Percentiles rank a stretch among this genome's conserved stretches.
Evolutionary conservation across 2,888 invertebrate genomes (phyloP).

Genomic region (Cataglyphis albicans): DNA sequence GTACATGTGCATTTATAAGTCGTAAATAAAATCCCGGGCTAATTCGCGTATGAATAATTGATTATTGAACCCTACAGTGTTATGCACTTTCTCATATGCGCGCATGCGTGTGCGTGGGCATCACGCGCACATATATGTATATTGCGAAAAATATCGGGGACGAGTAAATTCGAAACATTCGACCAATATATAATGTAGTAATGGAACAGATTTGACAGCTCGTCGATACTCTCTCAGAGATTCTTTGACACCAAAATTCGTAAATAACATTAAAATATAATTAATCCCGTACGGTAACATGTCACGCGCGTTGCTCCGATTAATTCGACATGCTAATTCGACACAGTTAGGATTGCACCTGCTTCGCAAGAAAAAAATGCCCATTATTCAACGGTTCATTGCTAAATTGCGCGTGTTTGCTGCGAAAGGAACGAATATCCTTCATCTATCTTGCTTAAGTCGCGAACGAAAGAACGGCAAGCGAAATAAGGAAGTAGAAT

Average conservation of each 20-base stretch:
- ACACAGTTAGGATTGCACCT: constrained; percentile 9
- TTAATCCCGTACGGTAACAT: background rate
- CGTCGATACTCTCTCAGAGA: constrained; percentile 4
- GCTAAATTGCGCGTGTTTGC: constrained; percentile 24
- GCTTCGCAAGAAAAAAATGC: constrained; percentile 13
- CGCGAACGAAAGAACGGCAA: background rate
- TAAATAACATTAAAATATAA: constrained; percentile 29
- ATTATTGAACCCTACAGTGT: constrained; percentile 17
- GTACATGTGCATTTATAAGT: background rate
- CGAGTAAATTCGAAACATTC: constrained; percentile 8
- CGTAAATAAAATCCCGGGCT: background rate
- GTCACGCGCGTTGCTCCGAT: background rate
- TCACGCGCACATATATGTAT: background rate
- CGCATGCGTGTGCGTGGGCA: background rate
- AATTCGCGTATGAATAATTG: constrained; percentile 24
- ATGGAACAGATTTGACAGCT: constrained; percentile 23
- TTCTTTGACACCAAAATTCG: background rate
- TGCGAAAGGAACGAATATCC: constrained; percentile 37
- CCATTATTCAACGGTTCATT: constrained; percentile 33
- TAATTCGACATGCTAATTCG: constrained; percentile 19
- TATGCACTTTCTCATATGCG: background rate
- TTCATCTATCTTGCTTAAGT: constrained; percentile 29
- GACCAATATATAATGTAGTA: background rate
- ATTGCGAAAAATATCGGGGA: background rate
- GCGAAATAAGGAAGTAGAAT: constrained; percentile 28